Evolutionary conservation across 2,113 vertebrate species (phyloP).

Genomic region (Antennarius striatus): DNA sequence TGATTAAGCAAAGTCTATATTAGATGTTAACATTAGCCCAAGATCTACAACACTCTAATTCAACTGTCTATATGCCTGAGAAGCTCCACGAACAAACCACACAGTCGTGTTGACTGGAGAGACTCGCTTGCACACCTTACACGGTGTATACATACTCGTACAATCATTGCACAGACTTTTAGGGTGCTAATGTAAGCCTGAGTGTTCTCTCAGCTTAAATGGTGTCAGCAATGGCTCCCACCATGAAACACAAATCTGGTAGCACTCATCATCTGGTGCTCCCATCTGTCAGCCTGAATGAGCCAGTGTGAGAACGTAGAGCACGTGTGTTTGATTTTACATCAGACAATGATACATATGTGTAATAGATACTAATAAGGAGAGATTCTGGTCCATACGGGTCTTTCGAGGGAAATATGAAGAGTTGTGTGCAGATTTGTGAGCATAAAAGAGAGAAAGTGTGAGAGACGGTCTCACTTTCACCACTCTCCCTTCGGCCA

Average conservation of each 20-base stretch:
- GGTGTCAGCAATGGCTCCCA: slow-evolving; percentile 74
- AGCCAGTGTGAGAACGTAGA: slow-evolving; percentile 34
- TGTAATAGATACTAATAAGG: slow-evolving; percentile 3
- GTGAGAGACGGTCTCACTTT: slow-evolving; percentile 22
- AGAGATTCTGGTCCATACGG: background rate
- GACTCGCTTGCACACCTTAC: slow-evolving; percentile 4
- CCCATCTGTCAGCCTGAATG: slow-evolving; percentile 75
- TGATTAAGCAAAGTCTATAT: slow-evolving; percentile 4
- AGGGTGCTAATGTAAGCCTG: slow-evolving; percentile 66
- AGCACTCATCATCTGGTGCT: slow-evolving; percentile 77
- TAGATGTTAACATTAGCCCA: background rate
- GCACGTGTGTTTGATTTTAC: slow-evolving; percentile 7
- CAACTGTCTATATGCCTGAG: background rate
- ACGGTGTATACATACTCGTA: background rate
- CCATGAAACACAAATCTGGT: slow-evolving; percentile 75
- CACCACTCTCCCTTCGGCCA: slow-evolving; percentile 54
- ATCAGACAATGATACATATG: slow-evolving; percentile 22
- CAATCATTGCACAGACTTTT: slow-evolving; percentile 19
- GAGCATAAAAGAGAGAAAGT: background rate
- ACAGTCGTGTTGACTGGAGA: slow-evolving; percentile 8
- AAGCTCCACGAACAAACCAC: background rate
- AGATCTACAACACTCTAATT: background rate
- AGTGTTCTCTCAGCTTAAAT: slow-evolving; percentile 72
- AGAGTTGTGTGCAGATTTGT: background rate
- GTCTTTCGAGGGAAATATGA: slow-evolving; percentile 3